Evolutionary conservation across 2,888 invertebrate species (phyloP).

Genomic region (Leptothorax acervorum): DNA sequence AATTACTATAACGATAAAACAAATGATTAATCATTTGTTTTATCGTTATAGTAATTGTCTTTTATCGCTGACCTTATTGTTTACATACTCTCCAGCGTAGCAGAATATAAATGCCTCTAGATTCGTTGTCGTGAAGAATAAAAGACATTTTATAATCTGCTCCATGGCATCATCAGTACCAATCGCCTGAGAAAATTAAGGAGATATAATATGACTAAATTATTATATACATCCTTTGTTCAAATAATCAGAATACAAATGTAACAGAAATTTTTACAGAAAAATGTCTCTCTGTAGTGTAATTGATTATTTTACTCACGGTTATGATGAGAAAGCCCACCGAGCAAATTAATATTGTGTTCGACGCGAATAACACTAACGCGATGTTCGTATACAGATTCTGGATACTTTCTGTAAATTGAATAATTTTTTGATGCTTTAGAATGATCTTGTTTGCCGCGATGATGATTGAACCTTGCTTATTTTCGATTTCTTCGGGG

Average conservation of each 20-base stretch:
- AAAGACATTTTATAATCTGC: slow-evolving; percentile 16
- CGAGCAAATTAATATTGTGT: slow-evolving; percentile 49
- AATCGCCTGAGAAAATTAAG: slow-evolving; percentile 17
- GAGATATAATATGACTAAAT: neutral
- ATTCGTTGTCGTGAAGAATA: slow-evolving; percentile 44
- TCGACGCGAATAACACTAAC: slow-evolving; percentile 54
- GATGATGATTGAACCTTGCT: neutral
- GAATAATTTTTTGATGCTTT: slow-evolving; percentile 61
- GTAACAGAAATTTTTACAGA: neutral
- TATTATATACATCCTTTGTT: neutral
- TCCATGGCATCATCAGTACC: neutral
- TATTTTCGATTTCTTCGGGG: neutral
- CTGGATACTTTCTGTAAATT: slow-evolving; percentile 59
- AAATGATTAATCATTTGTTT: neutral
- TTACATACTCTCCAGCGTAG: slow-evolving; percentile 54
- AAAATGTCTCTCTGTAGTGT: neutral
- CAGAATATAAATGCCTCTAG: slow-evolving; percentile 54
- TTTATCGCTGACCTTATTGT: slow-evolving; percentile 29
- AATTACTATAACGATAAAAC: no score
- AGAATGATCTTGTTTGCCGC: neutral
- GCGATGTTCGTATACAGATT: slow-evolving; percentile 55
- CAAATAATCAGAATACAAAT: neutral
- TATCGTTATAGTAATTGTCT: neutral
- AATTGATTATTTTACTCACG: neutral
- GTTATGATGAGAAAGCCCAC: slow-evolving; percentile 39